A percentile compares a stretch with the other conserved stretches of the same genome.
phyloP scores from a whole-genome alignment of 2,797 vertebrate species.

The Myripristis jacobus region DNA sequence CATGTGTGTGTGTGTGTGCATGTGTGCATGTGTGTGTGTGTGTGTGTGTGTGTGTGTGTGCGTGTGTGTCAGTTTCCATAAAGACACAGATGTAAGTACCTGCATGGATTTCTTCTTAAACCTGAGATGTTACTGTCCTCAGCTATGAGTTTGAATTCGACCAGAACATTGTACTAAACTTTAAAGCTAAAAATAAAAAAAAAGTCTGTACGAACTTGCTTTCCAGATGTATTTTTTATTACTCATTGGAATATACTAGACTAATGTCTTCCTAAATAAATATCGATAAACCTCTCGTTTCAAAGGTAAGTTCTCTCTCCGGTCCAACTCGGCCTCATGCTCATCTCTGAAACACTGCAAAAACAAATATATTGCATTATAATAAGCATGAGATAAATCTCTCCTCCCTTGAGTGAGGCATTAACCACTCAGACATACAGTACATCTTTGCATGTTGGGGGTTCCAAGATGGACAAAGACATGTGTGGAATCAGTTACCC shows the following conservation, averaged over 20 bases:
- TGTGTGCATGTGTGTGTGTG: too few species aligned
- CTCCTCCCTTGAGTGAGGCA: constrained; percentile 68
- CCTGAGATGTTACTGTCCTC: constrained; percentile 25
- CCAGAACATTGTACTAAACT: too few species aligned
- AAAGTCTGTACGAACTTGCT: too few species aligned
- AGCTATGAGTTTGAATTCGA: constrained; percentile 17
- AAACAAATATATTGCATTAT: constrained; percentile 57
- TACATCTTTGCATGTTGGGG: constrained; percentile 70
- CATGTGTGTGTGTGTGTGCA: too few species aligned
- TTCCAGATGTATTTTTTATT: neutral
- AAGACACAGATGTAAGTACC: constrained; percentile 57
- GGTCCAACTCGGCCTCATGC: constrained; percentile 19
- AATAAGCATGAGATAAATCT: constrained; percentile 70
- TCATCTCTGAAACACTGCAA: constrained; percentile 32
- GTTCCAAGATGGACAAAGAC: constrained; percentile 82
- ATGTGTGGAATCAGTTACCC: constrained; percentile 85
- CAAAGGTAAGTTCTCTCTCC: neutral
- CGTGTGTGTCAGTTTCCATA: constrained; percentile 47
- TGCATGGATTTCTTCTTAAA: constrained; percentile 44
- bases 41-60: too few species aligned
- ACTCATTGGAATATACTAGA: constrained; percentile 19
- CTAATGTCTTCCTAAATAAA: constrained; percentile 9
- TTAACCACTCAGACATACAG: constrained; percentile 71
- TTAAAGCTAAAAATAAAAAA: too few species aligned
- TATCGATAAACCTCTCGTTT: constrained; percentile 29